Evolutionary conservation across 2,113 vertebrate genomes (phyloP).

Genomic region (Acrocephalus kingi): DNA sequence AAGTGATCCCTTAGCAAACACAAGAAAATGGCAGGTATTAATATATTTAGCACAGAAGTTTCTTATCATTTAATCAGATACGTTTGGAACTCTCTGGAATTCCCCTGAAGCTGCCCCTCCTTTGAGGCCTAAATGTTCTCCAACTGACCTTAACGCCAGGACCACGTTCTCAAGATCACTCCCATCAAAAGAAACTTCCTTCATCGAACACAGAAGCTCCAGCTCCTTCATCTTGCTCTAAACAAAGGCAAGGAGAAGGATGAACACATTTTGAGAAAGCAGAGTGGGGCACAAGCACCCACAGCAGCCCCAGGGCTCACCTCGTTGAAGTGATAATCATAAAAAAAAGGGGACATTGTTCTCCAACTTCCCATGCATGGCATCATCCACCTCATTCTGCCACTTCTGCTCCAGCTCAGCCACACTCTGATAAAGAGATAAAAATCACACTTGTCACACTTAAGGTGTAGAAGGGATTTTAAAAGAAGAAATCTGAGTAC

Average conservation of each 20-base stretch:
- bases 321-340: slow-evolving; percentile 98
- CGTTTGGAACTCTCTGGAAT: neutral
- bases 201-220: slow-evolving; percentile 95
- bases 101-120: neutral
- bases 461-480: neutral
- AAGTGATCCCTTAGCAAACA: neutral
- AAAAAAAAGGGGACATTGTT: slow-evolving; percentile 95
- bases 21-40: neutral
- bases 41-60: neutral
- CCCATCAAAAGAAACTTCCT: slow-evolving; percentile 92
- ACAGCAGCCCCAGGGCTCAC: slow-evolving; percentile 55
- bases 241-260: neutral
- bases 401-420: slow-evolving; percentile 98
- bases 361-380: slow-evolving; percentile 91
- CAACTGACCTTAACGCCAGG: slow-evolving; percentile 86
- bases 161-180: slow-evolving; percentile 95
- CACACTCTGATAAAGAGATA: slow-evolving; percentile 82
- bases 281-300: neutral
- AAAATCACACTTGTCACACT: neutral
- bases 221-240: slow-evolving; percentile 98
- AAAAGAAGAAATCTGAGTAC: neutral
- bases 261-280: neutral
- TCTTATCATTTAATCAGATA: neutral
- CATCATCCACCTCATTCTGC: slow-evolving; percentile 95
- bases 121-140: neutral